phyloP scores from a whole-genome alignment of 2,888 invertebrate genomes.

The Lumbricus terrestris region DNA sequence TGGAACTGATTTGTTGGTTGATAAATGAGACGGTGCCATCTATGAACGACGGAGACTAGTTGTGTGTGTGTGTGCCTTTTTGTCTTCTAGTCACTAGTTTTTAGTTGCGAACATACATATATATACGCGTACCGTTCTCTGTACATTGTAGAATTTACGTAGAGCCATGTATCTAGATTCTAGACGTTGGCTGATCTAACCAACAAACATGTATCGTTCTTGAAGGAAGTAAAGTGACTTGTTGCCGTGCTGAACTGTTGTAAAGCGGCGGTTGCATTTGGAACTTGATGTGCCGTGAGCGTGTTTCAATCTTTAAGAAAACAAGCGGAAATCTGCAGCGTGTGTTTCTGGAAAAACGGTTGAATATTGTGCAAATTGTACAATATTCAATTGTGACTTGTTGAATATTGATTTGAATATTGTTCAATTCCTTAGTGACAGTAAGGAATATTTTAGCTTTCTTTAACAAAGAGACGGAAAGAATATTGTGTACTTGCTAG shows the following conservation, averaged over 20 bases:
- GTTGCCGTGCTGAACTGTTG: not conserved
- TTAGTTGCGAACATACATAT: not conserved
- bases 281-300: not conserved
- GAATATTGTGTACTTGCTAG: not conserved
- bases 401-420: no score
- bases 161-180: not conserved
- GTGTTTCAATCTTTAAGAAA: constrained; percentile 3
- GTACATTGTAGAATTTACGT: constrained; percentile 3
- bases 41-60: not conserved
- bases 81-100: not conserved
- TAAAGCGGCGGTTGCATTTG: not conserved
- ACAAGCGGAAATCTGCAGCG: not conserved
- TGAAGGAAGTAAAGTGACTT: not conserved
- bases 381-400: no score
- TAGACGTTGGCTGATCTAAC: not conserved
- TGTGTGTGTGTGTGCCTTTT: constrained; percentile 3
- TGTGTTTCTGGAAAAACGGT: not conserved
- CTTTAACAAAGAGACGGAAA: not conserved
- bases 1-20: not conserved
- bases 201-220: not conserved
- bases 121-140: not conserved
- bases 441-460: not conserved
- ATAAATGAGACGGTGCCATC: not conserved
- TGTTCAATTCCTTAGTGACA: not conserved
- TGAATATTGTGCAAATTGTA: no score